A percentile compares a stretch with the other conserved stretches of the same genome.
Evolutionary conservation across 64 coral and sea anemone genomes (phyloP).

Genomic region (Stichodactyla helianthus): DNA sequence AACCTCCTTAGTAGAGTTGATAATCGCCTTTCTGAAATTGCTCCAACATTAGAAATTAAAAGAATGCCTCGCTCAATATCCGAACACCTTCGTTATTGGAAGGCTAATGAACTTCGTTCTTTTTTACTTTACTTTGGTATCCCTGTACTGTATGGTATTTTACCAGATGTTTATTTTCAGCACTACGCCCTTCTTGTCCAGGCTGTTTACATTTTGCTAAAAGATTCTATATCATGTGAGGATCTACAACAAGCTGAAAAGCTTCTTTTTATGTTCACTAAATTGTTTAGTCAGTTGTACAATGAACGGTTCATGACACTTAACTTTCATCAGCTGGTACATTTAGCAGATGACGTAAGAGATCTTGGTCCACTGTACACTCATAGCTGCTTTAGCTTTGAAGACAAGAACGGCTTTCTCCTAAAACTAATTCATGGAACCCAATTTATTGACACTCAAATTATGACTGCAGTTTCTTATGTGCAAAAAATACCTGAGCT

Average conservation of each 20-base stretch:
- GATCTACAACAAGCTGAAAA: constrained; percentile 26
- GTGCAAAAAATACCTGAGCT: constrained; percentile 46
- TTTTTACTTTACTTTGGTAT: too few relatives aligned
- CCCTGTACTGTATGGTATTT: too few relatives aligned
- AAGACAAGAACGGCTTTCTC: constrained; percentile 64
- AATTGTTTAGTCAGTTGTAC: constrained; percentile 14
- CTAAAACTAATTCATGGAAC: constrained; percentile 68
- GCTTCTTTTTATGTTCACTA: constrained; percentile 27
- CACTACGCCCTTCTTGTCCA: constrained; percentile 41
- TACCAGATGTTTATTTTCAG: constrained; percentile 44
- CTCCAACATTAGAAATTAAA: too few relatives aligned
- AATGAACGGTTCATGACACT: constrained; percentile 20
- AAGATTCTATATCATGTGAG: constrained; percentile 28
- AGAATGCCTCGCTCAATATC: too few relatives aligned
- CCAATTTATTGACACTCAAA: constrained; percentile 58
- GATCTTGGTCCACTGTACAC: constrained; percentile 46
- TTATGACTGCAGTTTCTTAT: constrained; percentile 35
- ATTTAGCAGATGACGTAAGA: constrained; percentile 38
- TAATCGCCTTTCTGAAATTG: too few relatives aligned
- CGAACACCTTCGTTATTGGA: too few relatives aligned
- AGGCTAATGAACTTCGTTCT: too few relatives aligned
- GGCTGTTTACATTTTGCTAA: constrained; percentile 44
- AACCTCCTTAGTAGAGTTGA: too few relatives aligned
- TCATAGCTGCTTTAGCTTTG: constrained; percentile 38
- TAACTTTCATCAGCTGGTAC: constrained; percentile 44